Base-by-base conservation (phyloP, 2,797 vertebrate genomes). In the Enteromius mattozi region DNA sequence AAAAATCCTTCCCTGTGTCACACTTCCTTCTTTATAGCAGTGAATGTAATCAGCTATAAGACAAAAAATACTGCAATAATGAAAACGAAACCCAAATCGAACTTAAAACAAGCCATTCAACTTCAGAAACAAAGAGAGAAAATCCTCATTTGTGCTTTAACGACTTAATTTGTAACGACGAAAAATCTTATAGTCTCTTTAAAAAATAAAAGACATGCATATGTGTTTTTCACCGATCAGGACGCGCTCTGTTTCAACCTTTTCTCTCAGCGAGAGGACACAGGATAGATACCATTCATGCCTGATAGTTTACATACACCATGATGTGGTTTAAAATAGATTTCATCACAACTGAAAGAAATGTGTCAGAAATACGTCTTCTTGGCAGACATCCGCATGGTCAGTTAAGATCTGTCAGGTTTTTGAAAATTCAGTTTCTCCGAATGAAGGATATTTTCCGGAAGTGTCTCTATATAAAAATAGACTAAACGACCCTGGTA, bases 401-500 rank as follows among this genome's bases (percentile, higher is more conserved):
- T 68, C 71, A 83, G 47, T 56, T 69, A 14, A 65, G 17, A 56
- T 56, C 72, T 51, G 16, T 75, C 24, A 42, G 42, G n/a, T 83
- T 82, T 51, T 65, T 70, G 12, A 72, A 85, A 84, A 84, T 63
- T 30, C 27, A 10, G 13, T 6, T 37, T 78, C 51, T 75, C 6
- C 33, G 17, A 78, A 61, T 56, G 51, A 81, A 72, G 3, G 17
- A 59, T 17, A 24, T 66, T 61, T 49, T 76, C 74, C 70, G 16
- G 71, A 87, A 76, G 42, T 70, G 84, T 84, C 56, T 86, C 88
- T 91, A 90, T 94, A 94, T 92, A 93, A 93, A 94, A 95, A 94
- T 91, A 94, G 92, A 95, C 92, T 92, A 94, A 94, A 95, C 92
- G 92, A 92, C 90, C 83, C 91, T 92, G 92, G 89, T 88, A 93